These are phyloP conservation scores for Pelochelys cantorii DNA, from an alignment of 2,797 vertebrate genomes.

Conservation along the genomic window DNA sequence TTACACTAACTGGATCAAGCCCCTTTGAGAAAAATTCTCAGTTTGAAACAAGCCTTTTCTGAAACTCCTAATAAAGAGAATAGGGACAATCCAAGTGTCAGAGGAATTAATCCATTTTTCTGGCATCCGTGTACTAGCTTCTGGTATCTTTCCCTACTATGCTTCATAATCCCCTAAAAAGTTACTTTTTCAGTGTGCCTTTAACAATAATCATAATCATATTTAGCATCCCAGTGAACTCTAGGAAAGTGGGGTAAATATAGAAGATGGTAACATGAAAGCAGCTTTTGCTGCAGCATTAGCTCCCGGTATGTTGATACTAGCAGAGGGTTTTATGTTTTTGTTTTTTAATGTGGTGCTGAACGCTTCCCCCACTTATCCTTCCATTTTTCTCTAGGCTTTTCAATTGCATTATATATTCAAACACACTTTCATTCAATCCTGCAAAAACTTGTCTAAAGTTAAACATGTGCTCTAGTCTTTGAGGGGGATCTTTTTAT, in stretches of 20 bases:
- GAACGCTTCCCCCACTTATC: background rate
- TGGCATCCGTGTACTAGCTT: background rate
- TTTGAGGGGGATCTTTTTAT: background rate
- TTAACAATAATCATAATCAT: background rate
- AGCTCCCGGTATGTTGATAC: background rate
- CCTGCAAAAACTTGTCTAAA: background rate
- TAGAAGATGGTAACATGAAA: too few relatives aligned
- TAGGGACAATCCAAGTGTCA: background rate
- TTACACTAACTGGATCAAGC: conserved; percentile 28
- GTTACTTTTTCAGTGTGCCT: background rate
- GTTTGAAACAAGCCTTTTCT: conserved; percentile 21
- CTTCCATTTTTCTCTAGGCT: background rate
- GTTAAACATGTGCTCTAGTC: background rate
- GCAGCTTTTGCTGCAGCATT: background rate
- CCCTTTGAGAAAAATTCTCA: background rate
- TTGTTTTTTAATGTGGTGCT: background rate
- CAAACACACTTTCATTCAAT: background rate
- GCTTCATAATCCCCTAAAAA: background rate
- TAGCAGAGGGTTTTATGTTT: too few relatives aligned
- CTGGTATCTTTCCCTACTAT: background rate
- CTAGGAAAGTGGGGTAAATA: too few relatives aligned
- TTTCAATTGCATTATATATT: background rate
- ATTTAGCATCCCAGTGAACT: background rate
- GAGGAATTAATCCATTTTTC: background rate
- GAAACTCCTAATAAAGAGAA: background rate